Base-by-base conservation (phyloP, 1,140 invertebrate genomes). In the Vanessa atalanta region DNA sequence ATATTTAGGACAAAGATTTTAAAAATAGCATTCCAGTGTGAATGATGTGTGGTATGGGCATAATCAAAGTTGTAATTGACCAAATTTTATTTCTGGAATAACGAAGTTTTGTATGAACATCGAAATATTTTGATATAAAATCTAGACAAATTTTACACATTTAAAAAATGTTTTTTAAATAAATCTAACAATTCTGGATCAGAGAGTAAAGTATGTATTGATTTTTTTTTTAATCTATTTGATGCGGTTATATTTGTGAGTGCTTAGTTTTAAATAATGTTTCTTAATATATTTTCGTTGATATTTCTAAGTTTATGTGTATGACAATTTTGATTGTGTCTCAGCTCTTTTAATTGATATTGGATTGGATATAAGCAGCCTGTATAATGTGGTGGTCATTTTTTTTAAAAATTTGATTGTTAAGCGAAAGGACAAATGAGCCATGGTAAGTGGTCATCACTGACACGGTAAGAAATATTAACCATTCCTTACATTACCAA, bases 221-320 rank as follows among this genome's bases (percentile, higher is more conserved):
- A 14, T n/a, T 14, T 50, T 50, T 50, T 50, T 50, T n/a, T n/a
- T 12, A 15, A 50, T 20, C 26, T 15, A 50, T 15, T 50, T 50
- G 53, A 57, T 57, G 53, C 13, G 53, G 53, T 57, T 20, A 26
- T 50, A n/a, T 50, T 57, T 5, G 12, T 23, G n/a, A 11, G 53
- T 20, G 23, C 20, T 26, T 57, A 57, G 53, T 57, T 57, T 26
- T 57, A 57, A 57, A 23, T 57, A 57, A 57, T 23, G 20, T 57
- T 57, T 57, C 20, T 16, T 57, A 57, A 57, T 57, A 57, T 57
- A 57, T 57, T 57, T 57, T 20, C 53, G 53, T 57, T 57, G 53
- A 57, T 23, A 23, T n/a, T 57, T 57, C 53, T 57, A 12, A 57
- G 53, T 57, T 57, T 57, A 57, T 57, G 23, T 15, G 20, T 57